Evolutionary conservation across 2,797 vertebrate species (phyloP), one percentile per base, ranked within the genome.

Genomic region (Takifugu rubripes): DNA sequence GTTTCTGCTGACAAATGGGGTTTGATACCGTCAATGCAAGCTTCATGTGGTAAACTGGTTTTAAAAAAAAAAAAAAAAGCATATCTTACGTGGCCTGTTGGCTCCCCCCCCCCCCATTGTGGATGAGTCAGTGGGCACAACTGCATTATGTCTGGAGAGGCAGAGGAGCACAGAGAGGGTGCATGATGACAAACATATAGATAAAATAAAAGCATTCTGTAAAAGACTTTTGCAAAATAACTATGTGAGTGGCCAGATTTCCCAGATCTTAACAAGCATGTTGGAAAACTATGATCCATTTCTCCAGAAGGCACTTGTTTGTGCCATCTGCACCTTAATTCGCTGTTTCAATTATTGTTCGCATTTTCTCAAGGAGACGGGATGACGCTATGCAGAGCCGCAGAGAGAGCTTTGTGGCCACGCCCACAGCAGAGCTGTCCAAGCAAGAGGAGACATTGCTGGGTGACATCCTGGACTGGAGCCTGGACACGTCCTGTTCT

Each of bases 381-480:
- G 93, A 96, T 74, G 95, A 96, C 43, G 84, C 80, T 79, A 81
- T 94, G 70, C 93, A 94, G 74, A 88, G 90, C 6, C 90, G 94
- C 84, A 81, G 97, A 57, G 92, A 92, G 61, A 93, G 93, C 78
- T 94, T 97, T 36, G 91, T 95, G 61, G 93, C 94, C 72, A 99
- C 97, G 0, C 97, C 97, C 57, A 98, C 94, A 0, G 93, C 94
- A 0, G 97, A 99, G 79, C 90, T 99, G 43, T 98, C 96, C 70
- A 95, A 89, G 75, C 96, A 95, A 75, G 97, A 98, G 71, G 95
- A 99, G 82, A 93, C 86, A 0, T 89, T 98, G 56, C 86, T 99
- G 29, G 95, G 91, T 1, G 92, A 96, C 84, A 96, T 98, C 70
- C 83, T 98, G 17, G 96, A 98, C 83, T 97, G 94, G 96, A 99